Evolutionary conservation across 2,888 invertebrate genomes (phyloP).

Genomic region (Anarsia innoxiella): DNA sequence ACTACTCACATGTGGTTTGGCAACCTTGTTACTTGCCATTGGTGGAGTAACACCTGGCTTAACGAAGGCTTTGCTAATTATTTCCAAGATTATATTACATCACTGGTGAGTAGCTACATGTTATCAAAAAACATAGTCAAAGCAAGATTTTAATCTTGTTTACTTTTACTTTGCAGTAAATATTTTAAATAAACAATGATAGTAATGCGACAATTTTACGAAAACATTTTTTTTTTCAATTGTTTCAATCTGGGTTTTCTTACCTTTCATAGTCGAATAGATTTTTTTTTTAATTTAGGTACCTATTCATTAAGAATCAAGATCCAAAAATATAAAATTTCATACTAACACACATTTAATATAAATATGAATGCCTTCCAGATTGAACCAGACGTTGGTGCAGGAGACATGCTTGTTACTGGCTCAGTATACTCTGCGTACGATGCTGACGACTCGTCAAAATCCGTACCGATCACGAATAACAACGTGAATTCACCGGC

Average conservation of each 20-base stretch:
- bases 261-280: no score
- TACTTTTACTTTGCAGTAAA: no score
- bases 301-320: no score
- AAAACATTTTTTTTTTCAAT: no score
- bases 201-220: no score
- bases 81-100: slow-evolving; percentile 80
- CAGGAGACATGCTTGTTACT: slow-evolving; percentile 77
- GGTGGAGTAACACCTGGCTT: slow-evolving; percentile 86
- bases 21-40: slow-evolving; percentile 82
- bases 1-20: slow-evolving; percentile 91
- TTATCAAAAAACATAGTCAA: no score
- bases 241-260: no score
- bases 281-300: no score
- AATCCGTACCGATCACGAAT: slow-evolving; percentile 74
- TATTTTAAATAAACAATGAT: no score
- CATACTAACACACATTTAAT: no score
- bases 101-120: slow-evolving; percentile 35
- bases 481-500: slow-evolving; percentile 72
- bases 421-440: slow-evolving; percentile 81
- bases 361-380: no score
- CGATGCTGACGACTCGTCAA: slow-evolving; percentile 68
- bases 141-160: neutral
- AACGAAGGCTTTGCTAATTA: slow-evolving; percentile 83
- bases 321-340: no score
- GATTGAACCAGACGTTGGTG: slow-evolving; percentile 77